Percentiles rank a stretch among this genome's conserved stretches.
These are phyloP conservation scores for Drosophila fungiperda DNA, from an alignment of 2,888 invertebrate genomes.

Conservation along the genomic window DNA sequence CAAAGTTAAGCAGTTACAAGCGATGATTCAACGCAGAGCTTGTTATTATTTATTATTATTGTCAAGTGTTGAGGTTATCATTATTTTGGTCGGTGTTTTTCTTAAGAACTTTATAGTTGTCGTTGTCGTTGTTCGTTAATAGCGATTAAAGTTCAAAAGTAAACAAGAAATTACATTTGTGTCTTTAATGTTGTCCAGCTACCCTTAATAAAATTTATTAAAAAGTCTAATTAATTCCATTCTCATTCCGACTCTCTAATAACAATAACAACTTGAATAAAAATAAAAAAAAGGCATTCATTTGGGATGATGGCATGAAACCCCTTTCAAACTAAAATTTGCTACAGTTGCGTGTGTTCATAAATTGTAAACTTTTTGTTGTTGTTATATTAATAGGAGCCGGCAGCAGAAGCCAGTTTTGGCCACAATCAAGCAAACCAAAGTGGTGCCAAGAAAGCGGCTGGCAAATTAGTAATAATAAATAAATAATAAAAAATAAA, in stretches of 20 bases:
- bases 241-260: neutral
- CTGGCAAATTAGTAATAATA: constrained; percentile 8
- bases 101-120: neutral
- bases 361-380: constrained; percentile 41
- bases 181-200: no score
- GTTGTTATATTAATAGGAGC: constrained; percentile 2
- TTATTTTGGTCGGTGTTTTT: neutral
- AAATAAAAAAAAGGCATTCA: constrained; percentile 36
- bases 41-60: constrained; percentile 13
- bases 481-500: neutral
- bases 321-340: constrained; percentile 50
- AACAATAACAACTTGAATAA: neutral
- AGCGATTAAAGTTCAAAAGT: constrained; percentile 50
- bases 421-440: constrained; percentile 27
- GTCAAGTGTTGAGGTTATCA: constrained; percentile 4
- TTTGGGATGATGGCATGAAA: constrained; percentile 67
- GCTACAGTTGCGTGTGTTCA: constrained; percentile 52
- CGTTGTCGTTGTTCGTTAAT: constrained; percentile 38
- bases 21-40: constrained; percentile 34
- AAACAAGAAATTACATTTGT: neutral
- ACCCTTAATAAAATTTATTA: neutral
- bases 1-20: constrained; percentile 33
- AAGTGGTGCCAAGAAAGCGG: constrained; percentile 40
- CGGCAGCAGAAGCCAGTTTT: constrained; percentile 54
- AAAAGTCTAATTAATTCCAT: neutral